Conservation (phyloP, 2,888 invertebrate genomes). For the Elmis aenea region DNA sequence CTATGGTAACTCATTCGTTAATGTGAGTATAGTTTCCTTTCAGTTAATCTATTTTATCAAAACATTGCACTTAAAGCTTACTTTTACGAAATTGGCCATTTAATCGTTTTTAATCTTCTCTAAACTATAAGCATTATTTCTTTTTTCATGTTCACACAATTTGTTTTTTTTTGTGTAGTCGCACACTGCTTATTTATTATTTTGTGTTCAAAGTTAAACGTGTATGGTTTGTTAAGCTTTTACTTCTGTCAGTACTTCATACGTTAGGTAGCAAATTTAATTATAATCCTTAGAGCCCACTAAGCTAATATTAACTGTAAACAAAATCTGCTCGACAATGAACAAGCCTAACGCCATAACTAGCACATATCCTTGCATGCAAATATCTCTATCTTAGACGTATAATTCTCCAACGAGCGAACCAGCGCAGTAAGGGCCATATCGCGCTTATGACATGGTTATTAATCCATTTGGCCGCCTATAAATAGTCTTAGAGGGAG, state of each 20-base stretch:
- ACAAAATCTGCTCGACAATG: conserved; percentile 23
- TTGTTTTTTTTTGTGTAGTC: too few species aligned
- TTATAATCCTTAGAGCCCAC: conserved; percentile 22
- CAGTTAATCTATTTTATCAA: too few species aligned
- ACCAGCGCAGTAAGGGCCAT: conserved; percentile 11
- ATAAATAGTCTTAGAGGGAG: conserved; percentile 29
- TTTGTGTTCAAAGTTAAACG: too few species aligned
- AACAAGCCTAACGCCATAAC: conserved; percentile 21
- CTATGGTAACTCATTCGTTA: too few species aligned
- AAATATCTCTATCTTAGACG: conserved; percentile 30
- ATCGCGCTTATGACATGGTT: conserved; percentile 12
- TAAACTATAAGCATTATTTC: too few species aligned
- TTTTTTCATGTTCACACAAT: too few species aligned
- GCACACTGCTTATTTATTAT: too few species aligned
- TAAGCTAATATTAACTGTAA: conserved; percentile 19
- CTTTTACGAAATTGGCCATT: too few species aligned
- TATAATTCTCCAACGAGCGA: conserved; percentile 23
- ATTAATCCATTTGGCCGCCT: conserved; percentile 19
- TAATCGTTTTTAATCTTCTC: too few species aligned
- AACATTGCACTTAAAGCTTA: too few species aligned
- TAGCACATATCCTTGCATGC: conserved; percentile 26
- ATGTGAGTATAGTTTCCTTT: too few species aligned
- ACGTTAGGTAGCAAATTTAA: conserved; percentile 12
- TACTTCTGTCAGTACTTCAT: neutral
- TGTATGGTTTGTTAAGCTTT: too few species aligned